phyloP scores from a whole-genome alignment of 1,140 invertebrate species.

The Hydropsyche tenuis region DNA sequence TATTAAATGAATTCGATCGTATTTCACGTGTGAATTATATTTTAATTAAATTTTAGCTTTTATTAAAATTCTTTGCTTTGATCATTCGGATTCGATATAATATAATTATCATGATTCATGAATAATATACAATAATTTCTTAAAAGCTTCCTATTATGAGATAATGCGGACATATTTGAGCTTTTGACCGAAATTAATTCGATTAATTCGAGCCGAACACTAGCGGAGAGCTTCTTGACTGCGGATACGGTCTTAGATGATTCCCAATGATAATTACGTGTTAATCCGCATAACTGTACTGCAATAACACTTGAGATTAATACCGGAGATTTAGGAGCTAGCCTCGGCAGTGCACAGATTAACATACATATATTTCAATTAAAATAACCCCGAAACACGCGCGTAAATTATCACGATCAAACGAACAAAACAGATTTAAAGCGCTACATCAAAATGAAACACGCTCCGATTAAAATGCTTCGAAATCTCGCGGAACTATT shows the following conservation, averaged over 20 bases:
- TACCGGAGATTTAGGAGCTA: neutral
- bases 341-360: neutral
- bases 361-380: neutral
- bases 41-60: too few relatives aligned
- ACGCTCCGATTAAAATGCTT: neutral
- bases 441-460: conserved; percentile 11
- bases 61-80: too few relatives aligned
- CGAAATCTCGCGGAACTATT: neutral
- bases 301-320: conserved; percentile 20
- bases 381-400: too few relatives aligned
- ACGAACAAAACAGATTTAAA: too few relatives aligned
- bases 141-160: too few relatives aligned
- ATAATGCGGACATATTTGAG: too few relatives aligned
- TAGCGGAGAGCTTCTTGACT: neutral
- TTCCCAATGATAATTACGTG: conserved; percentile 15
- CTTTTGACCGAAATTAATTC: conserved; percentile 1
- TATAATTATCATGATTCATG: too few relatives aligned
- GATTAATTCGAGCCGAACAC: neutral
- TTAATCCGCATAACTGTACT: conserved; percentile 1
- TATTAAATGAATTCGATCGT: too few relatives aligned
- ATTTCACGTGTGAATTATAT: too few relatives aligned
- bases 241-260: neutral
- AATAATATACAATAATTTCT: too few relatives aligned
- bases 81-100: too few relatives aligned
- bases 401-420: too few relatives aligned